Conservation (phyloP, 2,797 vertebrate genomes). For the Percopsis omiscomaycus region DNA sequence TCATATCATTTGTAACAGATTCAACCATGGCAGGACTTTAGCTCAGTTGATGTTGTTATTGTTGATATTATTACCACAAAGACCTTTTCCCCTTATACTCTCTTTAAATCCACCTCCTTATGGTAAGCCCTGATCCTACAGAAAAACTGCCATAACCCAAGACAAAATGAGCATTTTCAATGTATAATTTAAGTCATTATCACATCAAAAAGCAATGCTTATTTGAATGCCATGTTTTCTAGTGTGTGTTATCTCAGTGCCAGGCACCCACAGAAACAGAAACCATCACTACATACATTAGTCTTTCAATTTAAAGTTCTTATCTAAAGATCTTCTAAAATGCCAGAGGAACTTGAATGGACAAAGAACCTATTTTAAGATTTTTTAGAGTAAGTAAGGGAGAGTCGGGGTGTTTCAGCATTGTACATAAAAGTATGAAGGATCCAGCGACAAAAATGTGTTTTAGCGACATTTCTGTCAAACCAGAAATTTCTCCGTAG, state of each 20-base stretch:
- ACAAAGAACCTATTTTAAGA: neutral
- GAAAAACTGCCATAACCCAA: neutral
- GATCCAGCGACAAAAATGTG: no score
- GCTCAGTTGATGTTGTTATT: slow-evolving; percentile 4
- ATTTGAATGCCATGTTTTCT: neutral
- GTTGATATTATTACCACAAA: slow-evolving; percentile 21
- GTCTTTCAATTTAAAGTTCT: neutral
- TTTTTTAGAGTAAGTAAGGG: neutral
- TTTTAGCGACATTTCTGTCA: no score
- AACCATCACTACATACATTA: slow-evolving; percentile 6
- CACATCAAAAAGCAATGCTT: slow-evolving; percentile 6
- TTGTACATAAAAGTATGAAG: no score
- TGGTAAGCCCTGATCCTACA: neutral
- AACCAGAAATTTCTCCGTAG: no score
- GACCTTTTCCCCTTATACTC: slow-evolving; percentile 5
- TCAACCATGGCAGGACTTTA: slow-evolving; percentile 47
- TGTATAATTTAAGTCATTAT: neutral
- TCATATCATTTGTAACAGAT: slow-evolving; percentile 53
- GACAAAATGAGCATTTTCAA: slow-evolving; percentile 8
- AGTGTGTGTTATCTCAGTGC: neutral
- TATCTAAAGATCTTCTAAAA: neutral
- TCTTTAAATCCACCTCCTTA: slow-evolving; percentile 22
- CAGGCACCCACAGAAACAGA: neutral
- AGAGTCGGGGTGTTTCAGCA: no score
- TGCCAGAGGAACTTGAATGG: neutral